Evolutionary conservation across 2,888 invertebrate genomes (phyloP), one percentile per base, ranked within the genome.

Genomic region (Eupithecia dodoneata): DNA sequence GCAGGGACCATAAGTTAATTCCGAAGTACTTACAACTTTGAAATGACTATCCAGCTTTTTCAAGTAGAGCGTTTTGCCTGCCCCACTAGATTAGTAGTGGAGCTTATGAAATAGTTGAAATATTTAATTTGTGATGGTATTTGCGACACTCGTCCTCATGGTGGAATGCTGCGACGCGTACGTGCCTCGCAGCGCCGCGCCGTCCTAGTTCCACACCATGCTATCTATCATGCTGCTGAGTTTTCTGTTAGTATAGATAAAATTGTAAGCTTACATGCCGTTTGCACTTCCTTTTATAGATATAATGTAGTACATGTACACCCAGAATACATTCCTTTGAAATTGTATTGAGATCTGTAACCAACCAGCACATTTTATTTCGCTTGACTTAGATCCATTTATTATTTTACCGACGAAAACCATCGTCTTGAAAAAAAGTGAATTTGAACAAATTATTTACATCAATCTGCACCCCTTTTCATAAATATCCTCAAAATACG

Each of bases 131-230:
- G 72, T 47, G 67, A 69, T 74, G 78, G 76, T 72, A 76, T 73
- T 63, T 74, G 73, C 70, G 74, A 65, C 76, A 74, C 49, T 72
- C 63, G 69, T 63, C 41, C 59, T 72, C 52, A 63, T 49, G 15
- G 30, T 41, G 84, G 89, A 87, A 88, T 88, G 92, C 89, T 85
- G 87, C 86, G 85, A 82, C 87, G 90, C 84, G 84, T 84, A 92
- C 92, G 92, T 91, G 92, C 88, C 88, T 4, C 70, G 45, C 6
- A 12, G 45, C 44, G n/a, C 67, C 42, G n/a, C 59, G 66, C n/a
- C 45, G 44, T 9, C 30, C 47, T 45, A 69, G n/a, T 69, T 18
- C 6, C 15, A 44, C 44, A n/a, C n/a, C 42, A 42, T 66, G 42
- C 9, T n/a, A 59, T 41, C 41, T 41, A 4, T 65, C 41, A 9